Base-by-base conservation (phyloP, 2,888 invertebrate species). In the Lamellibrachia satsuma region DNA sequence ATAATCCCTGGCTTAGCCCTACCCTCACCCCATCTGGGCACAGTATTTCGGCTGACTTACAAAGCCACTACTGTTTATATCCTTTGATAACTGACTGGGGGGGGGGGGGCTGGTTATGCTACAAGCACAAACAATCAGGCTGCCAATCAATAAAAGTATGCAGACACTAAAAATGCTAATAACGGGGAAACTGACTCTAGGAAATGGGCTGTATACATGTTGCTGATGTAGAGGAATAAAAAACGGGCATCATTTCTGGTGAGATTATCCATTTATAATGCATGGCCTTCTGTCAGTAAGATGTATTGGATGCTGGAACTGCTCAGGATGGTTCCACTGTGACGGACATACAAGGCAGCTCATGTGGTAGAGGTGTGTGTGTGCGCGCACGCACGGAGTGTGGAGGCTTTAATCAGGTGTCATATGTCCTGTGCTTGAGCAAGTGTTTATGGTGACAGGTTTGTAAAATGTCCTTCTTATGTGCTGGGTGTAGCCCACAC, bases 121-220 rank as follows among this genome's bases (percentile, higher is more conserved):
- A 75, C 75, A 75, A 75, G 22, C 75, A n/a, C 75, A 75, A 75
- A 75, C 75, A 75, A 75, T 75, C 75, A 75, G 22, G n/a, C n/a
- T 15, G 75, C 22, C 75, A 75, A 75, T 75, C 75, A 75, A 75
- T 75, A 75, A 75, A 75, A 75, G 75, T 75, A 75, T 75, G 75
- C 75, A 75, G 75, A 75, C 75, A 75, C 75, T 75, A 75, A 75
- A 75, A 75, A 75, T 75, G 75, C 75, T 75, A 75, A 75, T 75
- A 75, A 75, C 75, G 75, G 75, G 75, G n/a, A 75, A 75, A 15
- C 75, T 8, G 75, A 22, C 75, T 11, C 75, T 11, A n/a, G 75
- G 75, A 75, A 75, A 75, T 75, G 75, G 75, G 75, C 75, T 75
- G 75, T 75, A 15, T 75, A 75, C 75, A n/a, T 75, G n/a, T 75